A percentile compares a stretch with the other conserved stretches of the same genome.
These are phyloP conservation scores for Rhinolophus ferrumequinum DNA, from an alignment of 2,113 vertebrate genomes.

Conservation along the genomic window DNA sequence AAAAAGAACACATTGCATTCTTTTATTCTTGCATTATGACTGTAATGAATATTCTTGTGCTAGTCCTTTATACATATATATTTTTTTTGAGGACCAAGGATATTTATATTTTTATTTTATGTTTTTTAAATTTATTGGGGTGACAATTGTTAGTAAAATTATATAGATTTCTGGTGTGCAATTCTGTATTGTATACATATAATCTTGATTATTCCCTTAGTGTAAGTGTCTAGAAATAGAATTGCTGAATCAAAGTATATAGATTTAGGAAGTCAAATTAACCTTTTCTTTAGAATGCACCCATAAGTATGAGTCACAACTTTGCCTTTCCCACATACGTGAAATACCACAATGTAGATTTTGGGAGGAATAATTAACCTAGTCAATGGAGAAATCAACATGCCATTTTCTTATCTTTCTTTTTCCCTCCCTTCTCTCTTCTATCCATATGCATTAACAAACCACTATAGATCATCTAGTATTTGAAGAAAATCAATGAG, in stretches of 20 bases:
- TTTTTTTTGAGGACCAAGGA: too few relatives aligned
- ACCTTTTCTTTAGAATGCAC: neutral
- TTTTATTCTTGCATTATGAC: constrained; percentile 2
- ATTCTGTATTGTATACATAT: neutral
- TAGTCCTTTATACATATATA: neutral
- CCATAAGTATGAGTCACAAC: neutral
- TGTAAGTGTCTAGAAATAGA: constrained; percentile 23
- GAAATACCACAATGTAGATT: constrained; percentile 10
- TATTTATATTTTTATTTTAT: too few relatives aligned
- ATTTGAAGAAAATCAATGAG: neutral
- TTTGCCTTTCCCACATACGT: neutral
- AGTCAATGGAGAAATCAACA: neutral
- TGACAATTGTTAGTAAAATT: too few relatives aligned
- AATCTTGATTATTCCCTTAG: neutral
- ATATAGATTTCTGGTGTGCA: too few relatives aligned
- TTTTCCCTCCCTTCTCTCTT: neutral
- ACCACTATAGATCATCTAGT: neutral
- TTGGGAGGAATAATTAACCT: neutral
- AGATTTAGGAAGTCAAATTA: neutral
- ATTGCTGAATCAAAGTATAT: constrained; percentile 18
- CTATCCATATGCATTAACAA: neutral
- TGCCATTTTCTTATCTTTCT: neutral
- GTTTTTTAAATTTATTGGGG: too few relatives aligned
- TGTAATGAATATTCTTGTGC: neutral
- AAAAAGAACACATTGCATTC: neutral